Evolutionary conservation across 1,140 invertebrate species (phyloP).

Genomic region (Eriocheir sinensis): DNA sequence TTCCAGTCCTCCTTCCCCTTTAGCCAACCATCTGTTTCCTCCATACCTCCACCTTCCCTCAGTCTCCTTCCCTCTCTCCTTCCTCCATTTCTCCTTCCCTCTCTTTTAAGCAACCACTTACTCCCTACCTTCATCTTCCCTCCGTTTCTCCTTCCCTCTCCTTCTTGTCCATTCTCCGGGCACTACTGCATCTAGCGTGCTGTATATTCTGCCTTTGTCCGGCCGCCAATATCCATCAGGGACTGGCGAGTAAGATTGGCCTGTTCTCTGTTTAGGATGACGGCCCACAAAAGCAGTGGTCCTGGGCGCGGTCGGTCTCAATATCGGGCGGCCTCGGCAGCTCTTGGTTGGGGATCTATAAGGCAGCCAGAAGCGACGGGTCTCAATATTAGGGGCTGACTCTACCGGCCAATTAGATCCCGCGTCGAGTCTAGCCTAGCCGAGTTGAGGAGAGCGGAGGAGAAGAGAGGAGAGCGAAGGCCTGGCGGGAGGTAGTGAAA

Average conservation of each 20-base stretch:
- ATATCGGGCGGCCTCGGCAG: background rate
- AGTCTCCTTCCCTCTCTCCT: background rate
- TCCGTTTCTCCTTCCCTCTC: background rate
- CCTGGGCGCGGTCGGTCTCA: background rate
- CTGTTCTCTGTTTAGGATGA: background rate
- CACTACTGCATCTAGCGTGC: slow-evolving; percentile 20
- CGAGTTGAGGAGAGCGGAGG: too few relatives aligned
- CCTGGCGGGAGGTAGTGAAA: background rate
- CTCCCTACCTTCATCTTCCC: background rate
- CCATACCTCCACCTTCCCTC: background rate
- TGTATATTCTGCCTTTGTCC: slow-evolving; percentile 6
- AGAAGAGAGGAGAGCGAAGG: too few relatives aligned
- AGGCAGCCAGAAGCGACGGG: background rate
- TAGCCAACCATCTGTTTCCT: too few relatives aligned
- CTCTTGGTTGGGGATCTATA: background rate
- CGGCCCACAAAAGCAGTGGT: background rate
- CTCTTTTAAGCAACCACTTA: too few relatives aligned
- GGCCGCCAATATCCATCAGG: slow-evolving; percentile 11
- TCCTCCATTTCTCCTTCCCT: background rate
- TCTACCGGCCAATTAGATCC: background rate
- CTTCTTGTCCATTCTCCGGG: background rate
- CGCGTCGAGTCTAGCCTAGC: too few relatives aligned
- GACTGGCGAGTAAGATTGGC: slow-evolving; percentile 3
- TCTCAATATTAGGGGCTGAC: slow-evolving; percentile 1
- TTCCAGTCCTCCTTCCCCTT: too few relatives aligned